Evolutionary conservation across 2,888 invertebrate genomes (phyloP).

Genomic region (Drosophila subquinaria): DNA sequence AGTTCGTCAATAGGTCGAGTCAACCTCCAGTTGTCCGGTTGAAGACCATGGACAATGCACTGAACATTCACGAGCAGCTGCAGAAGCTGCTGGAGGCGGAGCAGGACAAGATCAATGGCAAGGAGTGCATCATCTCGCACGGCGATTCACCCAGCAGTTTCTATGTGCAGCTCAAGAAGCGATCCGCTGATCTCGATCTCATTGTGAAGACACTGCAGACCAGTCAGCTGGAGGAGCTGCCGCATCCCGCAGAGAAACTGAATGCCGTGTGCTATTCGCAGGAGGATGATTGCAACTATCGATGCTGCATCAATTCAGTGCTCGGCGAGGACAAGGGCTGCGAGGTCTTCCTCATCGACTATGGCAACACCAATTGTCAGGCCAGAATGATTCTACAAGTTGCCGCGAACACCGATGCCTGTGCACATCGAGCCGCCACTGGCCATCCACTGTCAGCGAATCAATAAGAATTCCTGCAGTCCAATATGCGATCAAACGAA

Average conservation of each 20-base stretch:
- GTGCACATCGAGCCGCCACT: no score
- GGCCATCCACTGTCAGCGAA: slow-evolving; percentile 77
- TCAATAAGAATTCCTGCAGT: no score
- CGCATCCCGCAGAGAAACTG: slow-evolving; percentile 25
- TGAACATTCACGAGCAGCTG: slow-evolving; percentile 79
- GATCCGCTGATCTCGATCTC: slow-evolving; percentile 72
- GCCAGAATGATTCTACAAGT: slow-evolving; percentile 87
- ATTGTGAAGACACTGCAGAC: slow-evolving; percentile 77
- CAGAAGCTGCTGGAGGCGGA: slow-evolving; percentile 68
- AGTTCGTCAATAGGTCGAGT: slow-evolving; percentile 64
- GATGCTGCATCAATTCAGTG: slow-evolving; percentile 89
- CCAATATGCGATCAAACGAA: slow-evolving; percentile 59
- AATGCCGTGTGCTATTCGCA: slow-evolving; percentile 65
- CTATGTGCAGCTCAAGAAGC: slow-evolving; percentile 89
- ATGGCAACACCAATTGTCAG: slow-evolving; percentile 88
- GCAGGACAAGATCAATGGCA: slow-evolving; percentile 39
- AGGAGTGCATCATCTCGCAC: slow-evolving; percentile 88
- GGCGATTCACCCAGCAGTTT: slow-evolving; percentile 90
- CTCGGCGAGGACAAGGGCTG: slow-evolving; percentile 90
- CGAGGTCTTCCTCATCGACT: slow-evolving; percentile 90
- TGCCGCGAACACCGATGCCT: no score
- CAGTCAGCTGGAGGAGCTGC: slow-evolving; percentile 38
- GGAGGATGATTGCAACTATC: slow-evolving; percentile 94
- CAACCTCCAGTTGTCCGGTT: slow-evolving; percentile 76
- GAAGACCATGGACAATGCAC: slow-evolving; percentile 62